A percentile compares a stretch with the other conserved stretches of the same genome.
Conservation (phyloP, 2,113 vertebrate genomes). For the Octodon degus region DNA sequence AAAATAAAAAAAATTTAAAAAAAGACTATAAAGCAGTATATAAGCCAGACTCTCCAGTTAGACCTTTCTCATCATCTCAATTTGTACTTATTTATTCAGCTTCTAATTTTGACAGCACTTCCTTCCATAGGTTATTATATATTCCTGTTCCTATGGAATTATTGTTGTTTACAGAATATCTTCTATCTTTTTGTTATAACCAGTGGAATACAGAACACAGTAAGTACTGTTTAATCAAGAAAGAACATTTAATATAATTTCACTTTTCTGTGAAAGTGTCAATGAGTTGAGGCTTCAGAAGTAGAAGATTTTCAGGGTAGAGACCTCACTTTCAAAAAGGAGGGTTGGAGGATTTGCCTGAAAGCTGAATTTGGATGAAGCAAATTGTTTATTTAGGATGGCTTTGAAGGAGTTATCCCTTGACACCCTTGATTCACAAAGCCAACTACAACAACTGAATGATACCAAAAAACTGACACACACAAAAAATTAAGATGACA, state of each 20-base stretch:
- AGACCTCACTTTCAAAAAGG: constrained; percentile 40
- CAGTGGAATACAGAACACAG: neutral
- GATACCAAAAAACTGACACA: neutral
- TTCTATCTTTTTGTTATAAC: constrained; percentile 28
- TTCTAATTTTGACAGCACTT: constrained; percentile 6
- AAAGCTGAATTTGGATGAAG: constrained; percentile 46
- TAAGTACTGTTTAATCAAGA: constrained; percentile 18
- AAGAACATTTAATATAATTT: constrained; percentile 46
- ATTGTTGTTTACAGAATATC: neutral
- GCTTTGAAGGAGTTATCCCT: constrained; percentile 9
- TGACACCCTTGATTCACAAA: neutral
- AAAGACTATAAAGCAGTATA: neutral
- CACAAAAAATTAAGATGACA: neutral
- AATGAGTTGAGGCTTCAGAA: constrained; percentile 37
- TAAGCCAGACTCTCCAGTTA: neutral
- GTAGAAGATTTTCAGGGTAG: neutral
- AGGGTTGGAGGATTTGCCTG: neutral
- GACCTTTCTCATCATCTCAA: neutral
- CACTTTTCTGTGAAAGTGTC: constrained; percentile 4
- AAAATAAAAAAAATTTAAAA: too few relatives aligned
- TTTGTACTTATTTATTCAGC: neutral
- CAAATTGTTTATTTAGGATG: constrained; percentile 3
- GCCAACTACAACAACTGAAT: neutral
- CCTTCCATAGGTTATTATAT: neutral
- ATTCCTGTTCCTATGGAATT: neutral